phyloP scores from a whole-genome alignment of 2,888 invertebrate species.

The Drosophila histrio region DNA sequence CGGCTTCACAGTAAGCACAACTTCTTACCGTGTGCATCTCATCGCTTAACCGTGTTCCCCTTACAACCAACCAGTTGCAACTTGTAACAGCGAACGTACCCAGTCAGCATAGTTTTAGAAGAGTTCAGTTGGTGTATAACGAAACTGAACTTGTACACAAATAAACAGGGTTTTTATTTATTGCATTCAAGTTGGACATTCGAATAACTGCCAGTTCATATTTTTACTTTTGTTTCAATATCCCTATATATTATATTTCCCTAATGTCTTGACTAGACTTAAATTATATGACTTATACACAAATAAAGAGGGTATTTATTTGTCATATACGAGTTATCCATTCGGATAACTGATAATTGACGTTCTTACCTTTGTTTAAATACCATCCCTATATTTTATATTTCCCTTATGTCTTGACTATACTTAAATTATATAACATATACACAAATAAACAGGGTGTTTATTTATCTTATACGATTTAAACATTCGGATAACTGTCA shows the following conservation, averaged over 20 bases:
- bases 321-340: too few relatives aligned
- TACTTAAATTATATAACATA: too few relatives aligned
- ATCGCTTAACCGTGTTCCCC: background rate
- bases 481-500: background rate
- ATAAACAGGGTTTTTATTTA: background rate
- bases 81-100: constrained; percentile 2
- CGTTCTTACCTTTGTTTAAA: too few relatives aligned
- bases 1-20: background rate
- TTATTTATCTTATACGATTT: background rate
- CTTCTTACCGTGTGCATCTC: background rate
- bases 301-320: too few relatives aligned
- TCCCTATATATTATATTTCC: too few relatives aligned
- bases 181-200: background rate
- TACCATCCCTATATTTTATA: too few relatives aligned
- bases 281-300: too few relatives aligned
- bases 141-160: background rate
- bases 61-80: background rate
- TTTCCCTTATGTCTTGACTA: too few relatives aligned
- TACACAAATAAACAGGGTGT: background rate
- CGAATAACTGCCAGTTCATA: background rate
- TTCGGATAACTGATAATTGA: too few relatives aligned
- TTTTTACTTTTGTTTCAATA: too few relatives aligned
- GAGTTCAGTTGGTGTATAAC: background rate
- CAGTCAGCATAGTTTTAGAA: background rate
- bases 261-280: too few relatives aligned